Base-by-base conservation (phyloP, 1,140 invertebrate genomes). In the Zaprionus taronus region DNA sequence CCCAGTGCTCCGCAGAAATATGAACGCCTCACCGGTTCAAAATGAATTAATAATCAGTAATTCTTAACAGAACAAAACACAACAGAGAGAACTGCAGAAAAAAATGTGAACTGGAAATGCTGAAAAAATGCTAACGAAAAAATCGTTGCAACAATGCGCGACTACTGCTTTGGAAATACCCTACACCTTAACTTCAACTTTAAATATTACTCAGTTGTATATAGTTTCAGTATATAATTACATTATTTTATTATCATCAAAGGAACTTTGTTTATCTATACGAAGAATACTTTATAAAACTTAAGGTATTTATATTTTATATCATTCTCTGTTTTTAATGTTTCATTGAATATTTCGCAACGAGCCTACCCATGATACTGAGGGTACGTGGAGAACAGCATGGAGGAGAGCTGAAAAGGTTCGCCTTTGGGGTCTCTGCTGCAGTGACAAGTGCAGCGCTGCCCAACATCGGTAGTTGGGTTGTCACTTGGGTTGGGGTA, bases 21-120 rank as follows among this genome's bases (percentile, higher is more conserved):
- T 89, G 82, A 89, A 90, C 84, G 85, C 85, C 85, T 87, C 85
- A 84, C 85, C 78, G 85, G 81, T 89, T 85, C 76, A 89, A 89
- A 89, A 89, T 89, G 85, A 89, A 89, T 89, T 89, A 90, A 89
- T 89, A 89, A 89, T 89, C 85, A 89, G 85, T 90, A 89, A 89
- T 90, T 90, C 85, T 85, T 82, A 87, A 87, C 78, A 87, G 89
- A 83, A 87, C 41, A 17, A 7, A 38, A 38, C 36, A 7, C 4
- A 14, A 15, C 36, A 9, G 41, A 47, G 41, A 20, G 41, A 87
- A 79, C 83, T 67, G 56, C 61, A 76, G 47, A 66, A n/a, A 63
- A 36, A 72, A 65, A 49, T 12, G 44, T n/a, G 38, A 65, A 49
- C 58, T 61, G 34, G 22, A 62, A 74, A 74, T 63, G 6, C 49